A percentile compares a stretch with the other conserved stretches of the same genome.
These are phyloP conservation scores for Biston stratarius DNA, from an alignment of 2,888 invertebrate species.

Conservation along the genomic window DNA sequence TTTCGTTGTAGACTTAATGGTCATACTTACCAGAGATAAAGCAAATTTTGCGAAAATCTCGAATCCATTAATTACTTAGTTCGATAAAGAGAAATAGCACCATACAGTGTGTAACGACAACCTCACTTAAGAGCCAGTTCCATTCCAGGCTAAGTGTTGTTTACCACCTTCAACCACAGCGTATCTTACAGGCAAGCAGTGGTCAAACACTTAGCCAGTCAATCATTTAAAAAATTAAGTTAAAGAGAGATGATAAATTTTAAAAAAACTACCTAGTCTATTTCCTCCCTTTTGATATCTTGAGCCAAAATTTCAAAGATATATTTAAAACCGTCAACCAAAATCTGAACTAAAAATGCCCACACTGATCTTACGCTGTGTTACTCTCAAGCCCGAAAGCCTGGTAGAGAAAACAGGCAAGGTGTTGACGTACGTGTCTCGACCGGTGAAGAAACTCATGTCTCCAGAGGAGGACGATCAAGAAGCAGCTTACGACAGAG, in stretches of 20 bases:
- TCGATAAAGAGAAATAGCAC: too few relatives aligned
- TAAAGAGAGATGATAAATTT: too few relatives aligned
- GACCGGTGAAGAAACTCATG: slow-evolving; percentile 84
- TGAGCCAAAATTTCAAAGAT: background rate
- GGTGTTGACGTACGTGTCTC: slow-evolving; percentile 70
- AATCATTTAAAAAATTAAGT: too few relatives aligned
- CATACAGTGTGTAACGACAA: too few relatives aligned
- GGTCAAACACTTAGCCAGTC: too few relatives aligned
- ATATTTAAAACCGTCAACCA: background rate
- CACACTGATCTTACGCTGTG: background rate
- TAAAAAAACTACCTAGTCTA: too few relatives aligned
- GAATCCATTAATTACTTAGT: background rate
- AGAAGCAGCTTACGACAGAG: slow-evolving; percentile 88
- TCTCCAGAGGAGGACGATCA: slow-evolving; percentile 81
- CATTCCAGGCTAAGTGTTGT: too few relatives aligned
- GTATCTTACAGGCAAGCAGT: too few relatives aligned
- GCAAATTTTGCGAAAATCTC: background rate
- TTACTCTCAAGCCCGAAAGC: slow-evolving; percentile 86
- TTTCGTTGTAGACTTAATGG: background rate
- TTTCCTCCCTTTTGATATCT: too few relatives aligned
- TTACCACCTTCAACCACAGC: too few relatives aligned
- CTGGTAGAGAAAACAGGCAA: slow-evolving; percentile 85
- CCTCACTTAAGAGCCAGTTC: too few relatives aligned
- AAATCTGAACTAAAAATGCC: background rate
- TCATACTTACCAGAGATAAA: background rate